Base-by-base conservation (phyloP, 2,797 vertebrate species). In the Phrynocephalus forsythii region DNA sequence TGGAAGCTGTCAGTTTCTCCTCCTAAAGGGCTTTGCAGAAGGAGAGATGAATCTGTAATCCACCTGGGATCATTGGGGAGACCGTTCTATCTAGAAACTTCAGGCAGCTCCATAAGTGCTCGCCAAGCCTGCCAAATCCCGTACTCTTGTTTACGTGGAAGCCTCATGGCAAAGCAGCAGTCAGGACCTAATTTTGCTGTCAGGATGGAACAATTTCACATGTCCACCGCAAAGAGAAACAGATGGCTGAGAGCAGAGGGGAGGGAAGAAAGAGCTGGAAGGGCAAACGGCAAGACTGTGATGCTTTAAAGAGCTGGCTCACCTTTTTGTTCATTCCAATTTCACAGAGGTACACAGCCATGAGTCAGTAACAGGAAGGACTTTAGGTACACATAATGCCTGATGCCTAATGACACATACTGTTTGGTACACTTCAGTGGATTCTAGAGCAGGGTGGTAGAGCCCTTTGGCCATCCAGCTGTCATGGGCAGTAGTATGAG, bases 171-270 rank as follows among this genome's bases (percentile, higher is more conserved):
- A 85, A 94, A 90, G 71, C 52, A 92, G 10, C 78, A 84, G 90
- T 9, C 72, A 89, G 84, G 87, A 75, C 89, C 93, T 89, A 89
- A 24, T 87, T 91, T 89, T 92, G 91, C 93, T 94, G 91, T 86
- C 91, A 90, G 93, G 91, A 69, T 79, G 79, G 83, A 95, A 90
- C 90, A 94, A 91, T 89, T 89, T 95, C 86, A 33, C 90, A 69
- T 93, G 92, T 89, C 90, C 91, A 86, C 69, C 83, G 89, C 0
- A 0, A 89, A 79, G 92, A 84, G 87, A 93, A 93, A 93, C 91
- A 95, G 94, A 94, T 92, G 93, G 92, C 84, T 50, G 66, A 24
- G 73, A 87, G 6, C 56, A 22, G 72, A 79, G 50, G 30, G 86
- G 91, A 82, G 86, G 88, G 91, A 87, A 71, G 56, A 44, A 69